Evolutionary conservation across 2,113 vertebrate species (phyloP).

Genomic region (Catagonus wagneri): DNA sequence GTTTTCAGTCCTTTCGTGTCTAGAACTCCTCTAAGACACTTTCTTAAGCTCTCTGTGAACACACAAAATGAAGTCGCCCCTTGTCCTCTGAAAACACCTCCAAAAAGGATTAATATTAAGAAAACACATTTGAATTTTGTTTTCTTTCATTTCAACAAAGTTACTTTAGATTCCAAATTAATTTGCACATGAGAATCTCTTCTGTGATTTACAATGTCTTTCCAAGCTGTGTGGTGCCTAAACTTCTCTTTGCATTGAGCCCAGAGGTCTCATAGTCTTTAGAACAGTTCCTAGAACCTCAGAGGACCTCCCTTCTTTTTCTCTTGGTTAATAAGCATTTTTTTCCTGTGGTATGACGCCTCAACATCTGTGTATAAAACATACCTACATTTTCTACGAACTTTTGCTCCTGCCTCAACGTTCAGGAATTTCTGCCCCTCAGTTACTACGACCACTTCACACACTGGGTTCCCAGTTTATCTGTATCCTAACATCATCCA

Average conservation of each 20-base stretch:
- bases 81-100: not conserved
- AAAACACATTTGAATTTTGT: conserved; percentile 40
- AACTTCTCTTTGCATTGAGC: not conserved
- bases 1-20: conserved; percentile 60
- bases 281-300: not conserved
- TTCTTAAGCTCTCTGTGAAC: conserved; percentile 45
- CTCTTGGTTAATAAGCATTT: not conserved
- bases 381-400: not conserved
- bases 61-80: conserved; percentile 27
- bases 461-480: not conserved
- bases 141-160: conserved; percentile 43
- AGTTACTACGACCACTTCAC: not conserved
- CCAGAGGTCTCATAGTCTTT: not conserved
- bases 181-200: not conserved
- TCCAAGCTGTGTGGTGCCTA: not conserved
- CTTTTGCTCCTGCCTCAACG: not conserved
- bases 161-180: conserved; percentile 42
- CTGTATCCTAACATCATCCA: not conserved
- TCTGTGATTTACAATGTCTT: not conserved
- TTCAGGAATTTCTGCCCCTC: not conserved
- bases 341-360: not conserved
- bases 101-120: not conserved
- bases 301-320: not conserved
- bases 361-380: not conserved
- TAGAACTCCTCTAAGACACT: conserved; percentile 34